These are phyloP conservation scores for Trichomycterus rosablanca DNA, from an alignment of 2,113 vertebrate species.

Conservation along the genomic window DNA sequence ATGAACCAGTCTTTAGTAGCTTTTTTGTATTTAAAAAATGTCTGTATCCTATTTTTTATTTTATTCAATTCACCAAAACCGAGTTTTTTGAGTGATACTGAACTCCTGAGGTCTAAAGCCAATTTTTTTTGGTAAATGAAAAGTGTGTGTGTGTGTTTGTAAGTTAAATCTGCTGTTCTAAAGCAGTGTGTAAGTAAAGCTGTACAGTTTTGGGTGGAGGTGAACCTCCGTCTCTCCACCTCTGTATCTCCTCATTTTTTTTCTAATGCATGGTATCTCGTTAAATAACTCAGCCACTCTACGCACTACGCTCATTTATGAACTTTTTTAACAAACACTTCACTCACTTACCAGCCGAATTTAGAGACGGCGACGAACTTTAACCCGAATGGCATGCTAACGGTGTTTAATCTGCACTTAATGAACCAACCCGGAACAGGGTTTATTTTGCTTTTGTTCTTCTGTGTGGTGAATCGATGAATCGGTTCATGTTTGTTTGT, in stretches of 20 bases:
- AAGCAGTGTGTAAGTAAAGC: slow-evolving; percentile 56
- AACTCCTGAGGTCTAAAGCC: not conserved
- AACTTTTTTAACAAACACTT: slow-evolving; percentile 36
- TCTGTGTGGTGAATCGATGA: slow-evolving; percentile 60
- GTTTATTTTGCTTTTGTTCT: slow-evolving; percentile 36
- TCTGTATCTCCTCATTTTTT: slow-evolving; percentile 49
- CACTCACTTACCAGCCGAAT: slow-evolving; percentile 14
- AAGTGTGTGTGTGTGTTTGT: slow-evolving; percentile 22
- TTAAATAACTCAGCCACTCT: slow-evolving; percentile 58
- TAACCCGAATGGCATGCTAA: slow-evolving; percentile 72
- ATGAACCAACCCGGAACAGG: slow-evolving; percentile 45
- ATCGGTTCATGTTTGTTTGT: slow-evolving; percentile 64
- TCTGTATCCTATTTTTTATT: not conserved
- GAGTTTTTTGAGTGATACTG: not conserved
- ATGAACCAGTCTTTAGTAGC: not conserved
- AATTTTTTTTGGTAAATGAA: no score
- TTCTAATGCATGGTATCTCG: slow-evolving; percentile 74
- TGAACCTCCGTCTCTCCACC: no score
- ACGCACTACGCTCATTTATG: slow-evolving; percentile 27
- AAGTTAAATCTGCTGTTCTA: slow-evolving; percentile 65
- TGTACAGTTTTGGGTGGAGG: slow-evolving; percentile 56
- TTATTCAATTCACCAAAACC: not conserved
- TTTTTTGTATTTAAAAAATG: no score
- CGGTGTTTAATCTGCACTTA: slow-evolving; percentile 69
- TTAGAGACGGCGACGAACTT: slow-evolving; percentile 59